Base-by-base conservation (phyloP, 2,797 vertebrate genomes). In the Sebastes trivittatus region DNA sequence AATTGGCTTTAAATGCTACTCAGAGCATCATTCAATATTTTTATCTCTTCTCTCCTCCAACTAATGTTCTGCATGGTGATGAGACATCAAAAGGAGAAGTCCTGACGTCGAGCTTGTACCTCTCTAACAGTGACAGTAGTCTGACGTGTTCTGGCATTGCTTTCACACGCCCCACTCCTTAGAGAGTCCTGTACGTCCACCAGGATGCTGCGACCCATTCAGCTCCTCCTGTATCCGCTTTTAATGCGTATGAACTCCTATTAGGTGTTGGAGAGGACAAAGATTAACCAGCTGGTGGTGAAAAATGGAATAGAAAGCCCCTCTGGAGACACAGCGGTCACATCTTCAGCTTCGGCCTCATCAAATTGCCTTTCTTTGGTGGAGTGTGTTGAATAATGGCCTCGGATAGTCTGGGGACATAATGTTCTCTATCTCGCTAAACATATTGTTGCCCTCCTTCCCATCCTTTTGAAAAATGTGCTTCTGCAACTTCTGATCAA, bases 301-400 rank as follows among this genome's bases (percentile, higher is more conserved):
- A 58, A 66, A 80, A 63, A 81, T 27, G 16, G 16, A 87, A 77
- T 36, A 58, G 62, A 83, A 84, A 80, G 61, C 58, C 54, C 71
- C 90, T 80, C 62, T 25, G 64, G 75, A 87, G 90, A 80, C 66
- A 49, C 73, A 60, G 34, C 54, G 80, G 81, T 84, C 75, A 73
- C 78, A 81, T 93, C 84, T 78, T 10, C 72, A 82, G 75, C 73
- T 72, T 59, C 74, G 18, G 22, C 70, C 38, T 77, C 49, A 77
- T 87, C 80, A 89, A 86, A 90, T 87, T 87, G 82, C 32, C 75
- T 89, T 85, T 88, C 72, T 75, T 78, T 64, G 36, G 70, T 34
- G 73, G 72, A 83, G 75, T 30, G 75, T 67, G 68, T 27, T 81
- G 74, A 90, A 89, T 81, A 83, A 91, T 80, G 75, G 78, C 75